A percentile compares a stretch with the other conserved stretches of the same genome.
Evolutionary conservation across 2,797 vertebrate species (phyloP).

Genomic region (Helarctos malayanus): DNA sequence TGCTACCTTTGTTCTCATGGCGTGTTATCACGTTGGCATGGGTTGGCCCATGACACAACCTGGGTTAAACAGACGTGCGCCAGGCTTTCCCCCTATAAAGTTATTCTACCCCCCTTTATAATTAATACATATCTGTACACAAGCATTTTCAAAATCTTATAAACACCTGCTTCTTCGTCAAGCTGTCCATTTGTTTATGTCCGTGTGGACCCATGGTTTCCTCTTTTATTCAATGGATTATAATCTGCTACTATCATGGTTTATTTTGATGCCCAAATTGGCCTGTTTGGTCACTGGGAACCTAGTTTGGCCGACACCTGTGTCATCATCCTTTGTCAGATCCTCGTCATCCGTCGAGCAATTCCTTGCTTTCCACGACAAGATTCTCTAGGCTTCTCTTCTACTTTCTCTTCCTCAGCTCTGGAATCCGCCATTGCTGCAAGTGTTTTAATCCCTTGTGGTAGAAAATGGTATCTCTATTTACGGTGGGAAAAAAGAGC

Average conservation of each 20-base stretch:
- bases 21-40: rapidly evolving
- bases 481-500: not conserved
- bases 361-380: not conserved
- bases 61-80: rapidly evolving
- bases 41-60: no score
- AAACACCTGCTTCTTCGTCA: not conserved
- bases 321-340: not conserved
- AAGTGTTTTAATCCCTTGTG: not conserved
- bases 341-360: not conserved
- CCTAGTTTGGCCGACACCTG: rapidly evolving
- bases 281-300: not conserved
- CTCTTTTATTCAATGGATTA: not conserved
- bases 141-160: not conserved
- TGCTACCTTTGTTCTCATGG: not conserved
- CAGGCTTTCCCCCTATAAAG: rapidly evolving
- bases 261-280: no score
- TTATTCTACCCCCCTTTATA: not conserved
- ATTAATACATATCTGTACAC: no score
- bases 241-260: no score
- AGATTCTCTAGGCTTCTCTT: not conserved
- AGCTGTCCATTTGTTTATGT: not conserved
- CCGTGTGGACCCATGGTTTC: rapidly evolving
- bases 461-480: not conserved
- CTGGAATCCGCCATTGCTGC: not conserved
- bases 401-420: not conserved